These are phyloP conservation scores for Pseudomugil tenellus DNA, from an alignment of 2,797 vertebrate genomes.

Conservation along the genomic window DNA sequence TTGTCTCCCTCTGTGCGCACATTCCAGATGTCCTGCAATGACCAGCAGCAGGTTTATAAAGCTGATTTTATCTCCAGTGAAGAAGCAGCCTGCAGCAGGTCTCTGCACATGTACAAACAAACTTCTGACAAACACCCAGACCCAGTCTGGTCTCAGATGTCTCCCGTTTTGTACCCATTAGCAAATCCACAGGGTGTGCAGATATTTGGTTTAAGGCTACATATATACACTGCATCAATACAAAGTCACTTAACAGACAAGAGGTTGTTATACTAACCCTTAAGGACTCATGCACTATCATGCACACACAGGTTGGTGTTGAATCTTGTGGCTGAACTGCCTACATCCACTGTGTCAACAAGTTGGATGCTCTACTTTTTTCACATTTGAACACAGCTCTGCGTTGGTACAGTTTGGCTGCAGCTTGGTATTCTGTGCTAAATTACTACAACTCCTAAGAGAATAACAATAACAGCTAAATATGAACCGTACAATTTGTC, in stretches of 20 bases:
- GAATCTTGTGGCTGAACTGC: slow-evolving; percentile 26
- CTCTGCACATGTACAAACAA: slow-evolving; percentile 9
- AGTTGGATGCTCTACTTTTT: slow-evolving; percentile 21
- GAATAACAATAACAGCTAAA: slow-evolving; percentile 9
- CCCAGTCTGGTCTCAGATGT: slow-evolving; percentile 15
- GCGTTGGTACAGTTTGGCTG: not conserved
- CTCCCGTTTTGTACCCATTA: slow-evolving; percentile 47
- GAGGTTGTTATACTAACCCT: slow-evolving; percentile 31
- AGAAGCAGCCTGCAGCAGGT: slow-evolving; percentile 35
- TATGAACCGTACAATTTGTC: slow-evolving; percentile 1
- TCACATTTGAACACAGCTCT: slow-evolving; percentile 54
- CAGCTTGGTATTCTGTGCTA: slow-evolving; percentile 15
- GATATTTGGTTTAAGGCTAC: slow-evolving; percentile 63
- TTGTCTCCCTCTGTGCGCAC: slow-evolving; percentile 47
- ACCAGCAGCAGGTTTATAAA: slow-evolving; percentile 67
- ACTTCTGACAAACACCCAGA: slow-evolving; percentile 28
- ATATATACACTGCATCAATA: slow-evolving; percentile 53
- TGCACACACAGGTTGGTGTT: slow-evolving; percentile 31
- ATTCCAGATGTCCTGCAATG: slow-evolving; percentile 72
- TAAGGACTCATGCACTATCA: slow-evolving; percentile 46
- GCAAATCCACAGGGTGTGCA: slow-evolving; percentile 33
- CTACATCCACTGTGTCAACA: slow-evolving; percentile 11
- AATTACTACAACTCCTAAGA: slow-evolving; percentile 7
- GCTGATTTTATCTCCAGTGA: slow-evolving; percentile 37
- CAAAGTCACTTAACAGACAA: slow-evolving; percentile 51